phyloP scores from a whole-genome alignment of 37 sponge, comb jelly and placozoan species.

The Hexactinellida sp. region DNA sequence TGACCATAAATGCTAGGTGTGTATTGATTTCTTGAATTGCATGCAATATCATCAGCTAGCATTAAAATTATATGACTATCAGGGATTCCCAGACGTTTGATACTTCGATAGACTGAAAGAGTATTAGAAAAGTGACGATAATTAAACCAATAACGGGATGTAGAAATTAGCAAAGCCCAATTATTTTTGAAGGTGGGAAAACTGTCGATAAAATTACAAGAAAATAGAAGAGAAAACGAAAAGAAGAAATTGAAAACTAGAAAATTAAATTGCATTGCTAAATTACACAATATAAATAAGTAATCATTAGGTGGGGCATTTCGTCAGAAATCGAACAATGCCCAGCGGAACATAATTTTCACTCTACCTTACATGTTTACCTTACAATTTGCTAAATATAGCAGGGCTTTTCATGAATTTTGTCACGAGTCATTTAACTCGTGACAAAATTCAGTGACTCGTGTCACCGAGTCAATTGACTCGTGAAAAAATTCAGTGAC shows the following conservation, averaged over 20 bases:
- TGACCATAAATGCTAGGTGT: neutral
- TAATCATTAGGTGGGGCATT: too few relatives aligned
- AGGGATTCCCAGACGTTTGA: slow-evolving; percentile 89
- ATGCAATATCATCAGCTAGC: slow-evolving; percentile 98
- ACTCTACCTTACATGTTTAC: too few relatives aligned
- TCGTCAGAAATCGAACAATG: too few relatives aligned
- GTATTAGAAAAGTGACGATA: slow-evolving; percentile 92
- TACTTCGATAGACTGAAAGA: slow-evolving; percentile 89
- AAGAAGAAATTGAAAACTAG: neutral
- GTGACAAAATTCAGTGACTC: too few relatives aligned
- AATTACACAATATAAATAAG: too few relatives aligned
- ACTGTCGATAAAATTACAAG: neutral
- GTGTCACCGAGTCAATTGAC: too few relatives aligned
- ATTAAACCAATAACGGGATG: slow-evolving; percentile 98
- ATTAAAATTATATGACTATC: slow-evolving; percentile 97
- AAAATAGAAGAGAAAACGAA: neutral
- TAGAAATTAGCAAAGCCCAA: slow-evolving; percentile 42
- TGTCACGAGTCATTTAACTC: too few relatives aligned
- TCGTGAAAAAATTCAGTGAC: too few relatives aligned
- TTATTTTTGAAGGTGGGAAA: neutral
- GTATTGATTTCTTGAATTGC: slow-evolving; percentile 72
- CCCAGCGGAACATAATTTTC: too few relatives aligned
- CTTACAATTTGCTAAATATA: too few relatives aligned
- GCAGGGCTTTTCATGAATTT: too few relatives aligned
- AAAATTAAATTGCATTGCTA: too few relatives aligned